Percentiles rank a stretch among this genome's conserved stretches.
phyloP scores from a whole-genome alignment of 2,113 vertebrate species.

The Hemicordylus capensis region DNA sequence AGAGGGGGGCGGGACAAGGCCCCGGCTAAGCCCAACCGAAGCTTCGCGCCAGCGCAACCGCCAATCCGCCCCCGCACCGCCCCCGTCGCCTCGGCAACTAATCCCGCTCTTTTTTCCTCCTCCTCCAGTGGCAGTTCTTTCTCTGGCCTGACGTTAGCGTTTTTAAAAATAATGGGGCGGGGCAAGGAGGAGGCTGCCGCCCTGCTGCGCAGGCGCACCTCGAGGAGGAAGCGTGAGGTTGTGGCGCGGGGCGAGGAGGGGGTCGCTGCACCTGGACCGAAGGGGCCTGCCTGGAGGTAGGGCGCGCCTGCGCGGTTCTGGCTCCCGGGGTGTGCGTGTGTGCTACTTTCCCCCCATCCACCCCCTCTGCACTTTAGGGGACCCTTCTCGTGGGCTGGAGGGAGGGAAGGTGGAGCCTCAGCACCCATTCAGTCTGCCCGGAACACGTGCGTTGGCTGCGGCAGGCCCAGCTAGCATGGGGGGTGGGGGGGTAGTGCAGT shows the following conservation, averaged over 20 bases:
- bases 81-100: background rate
- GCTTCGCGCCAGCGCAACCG: background rate
- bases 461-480: no score
- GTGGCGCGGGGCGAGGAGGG: background rate
- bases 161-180: no score
- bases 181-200: no score
- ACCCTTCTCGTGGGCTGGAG: no score
- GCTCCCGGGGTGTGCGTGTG: no score
- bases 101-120: background rate
- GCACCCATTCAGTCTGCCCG: no score
- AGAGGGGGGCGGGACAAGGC: background rate
- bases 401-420: no score
- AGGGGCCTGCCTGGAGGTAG: background rate
- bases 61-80: background rate
- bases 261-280: no score
- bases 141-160: background rate
- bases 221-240: background rate
- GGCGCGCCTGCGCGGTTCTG: no score
- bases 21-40: background rate
- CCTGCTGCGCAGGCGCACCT: conserved; percentile 49
- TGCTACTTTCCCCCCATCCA: no score
- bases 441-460: no score
- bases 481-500: background rate
- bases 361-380: no score
- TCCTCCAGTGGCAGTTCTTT: background rate